phyloP scores from a whole-genome alignment of 2,113 vertebrate species.

The Oryzias woworae region DNA sequence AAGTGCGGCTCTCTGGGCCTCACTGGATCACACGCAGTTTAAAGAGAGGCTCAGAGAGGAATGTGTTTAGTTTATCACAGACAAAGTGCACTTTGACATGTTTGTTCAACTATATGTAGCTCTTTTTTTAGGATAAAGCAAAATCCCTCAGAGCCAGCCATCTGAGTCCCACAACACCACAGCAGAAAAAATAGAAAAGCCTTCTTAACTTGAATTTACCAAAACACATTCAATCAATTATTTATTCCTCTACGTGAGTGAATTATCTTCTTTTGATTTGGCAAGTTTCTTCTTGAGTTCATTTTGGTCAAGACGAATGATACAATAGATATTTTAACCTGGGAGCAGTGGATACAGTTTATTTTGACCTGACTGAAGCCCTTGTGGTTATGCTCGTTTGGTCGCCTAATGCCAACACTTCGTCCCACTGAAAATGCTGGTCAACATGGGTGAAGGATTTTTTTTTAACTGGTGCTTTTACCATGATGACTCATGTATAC shows the following conservation, averaged over 20 bases:
- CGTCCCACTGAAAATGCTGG: not conserved
- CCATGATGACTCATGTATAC: constrained; percentile 21
- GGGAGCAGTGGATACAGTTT: too few species aligned
- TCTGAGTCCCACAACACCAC: constrained; percentile 8
- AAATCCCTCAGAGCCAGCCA: constrained; percentile 9
- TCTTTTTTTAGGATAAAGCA: constrained; percentile 6
- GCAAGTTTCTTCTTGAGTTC: too few species aligned
- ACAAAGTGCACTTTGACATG: constrained; percentile 55
- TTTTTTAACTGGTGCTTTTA: constrained; percentile 4
- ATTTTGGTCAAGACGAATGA: too few species aligned
- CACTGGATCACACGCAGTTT: constrained; percentile 45
- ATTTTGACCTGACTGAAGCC: too few species aligned
- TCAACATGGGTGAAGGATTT: not conserved
- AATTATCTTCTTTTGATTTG: too few species aligned
- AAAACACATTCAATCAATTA: constrained; percentile 21
- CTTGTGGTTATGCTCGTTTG: too few species aligned
- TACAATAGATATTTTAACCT: too few species aligned
- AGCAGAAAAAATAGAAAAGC: constrained; percentile 1
- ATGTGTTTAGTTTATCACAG: constrained; percentile 40
- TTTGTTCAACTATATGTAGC: not conserved
- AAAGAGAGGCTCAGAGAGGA: constrained; percentile 8
- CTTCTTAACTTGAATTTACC: constrained; percentile 16
- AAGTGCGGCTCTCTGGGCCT: constrained; percentile 54
- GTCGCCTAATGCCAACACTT: too few species aligned
- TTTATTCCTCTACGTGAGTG: constrained; percentile 12